Evolutionary conservation across 92 coral and sea anemone species (phyloP).

Genomic region (Parazoanthus atlanticus): DNA sequence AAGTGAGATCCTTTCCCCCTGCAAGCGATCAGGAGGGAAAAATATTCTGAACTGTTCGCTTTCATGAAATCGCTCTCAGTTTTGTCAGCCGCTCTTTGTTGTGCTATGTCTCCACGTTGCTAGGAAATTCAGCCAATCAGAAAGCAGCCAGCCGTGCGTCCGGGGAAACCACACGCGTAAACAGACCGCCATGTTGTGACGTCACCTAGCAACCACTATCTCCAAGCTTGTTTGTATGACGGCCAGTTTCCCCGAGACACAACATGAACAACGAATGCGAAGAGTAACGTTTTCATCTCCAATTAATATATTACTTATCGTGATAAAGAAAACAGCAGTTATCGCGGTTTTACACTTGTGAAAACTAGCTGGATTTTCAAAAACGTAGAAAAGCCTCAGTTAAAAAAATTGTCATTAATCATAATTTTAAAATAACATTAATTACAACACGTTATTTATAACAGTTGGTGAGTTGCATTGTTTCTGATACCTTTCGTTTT

Average conservation of each 20-base stretch:
- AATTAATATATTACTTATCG: neutral
- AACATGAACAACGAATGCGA: slow-evolving; percentile 21
- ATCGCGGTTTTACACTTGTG: neutral
- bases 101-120: slow-evolving; percentile 95
- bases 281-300: neutral
- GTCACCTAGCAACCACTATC: slow-evolving; percentile 63
- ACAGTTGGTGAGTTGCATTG: neutral
- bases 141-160: slow-evolving; percentile 73
- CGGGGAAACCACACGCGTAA: slow-evolving; percentile 97
- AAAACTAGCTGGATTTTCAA: neutral
- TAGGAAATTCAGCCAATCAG: slow-evolving; percentile 97
- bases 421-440: too few species aligned
- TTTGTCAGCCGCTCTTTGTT: slow-evolving; percentile 98
- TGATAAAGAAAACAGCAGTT: neutral
- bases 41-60: slow-evolving; percentile 43
- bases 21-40: neutral
- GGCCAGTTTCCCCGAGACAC: neutral
- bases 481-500: too few species aligned
- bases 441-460: too few species aligned
- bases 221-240: neutral
- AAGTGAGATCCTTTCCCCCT: slow-evolving; percentile 29
- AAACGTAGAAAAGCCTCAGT: neutral
- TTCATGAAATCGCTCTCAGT: slow-evolving; percentile 74
- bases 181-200: slow-evolving; percentile 69
- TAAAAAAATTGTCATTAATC: too few species aligned